Percentiles rank a stretch among this genome's conserved stretches.
Conservation (phyloP, 2,888 invertebrate species). For the Oxytorus armatus region DNA sequence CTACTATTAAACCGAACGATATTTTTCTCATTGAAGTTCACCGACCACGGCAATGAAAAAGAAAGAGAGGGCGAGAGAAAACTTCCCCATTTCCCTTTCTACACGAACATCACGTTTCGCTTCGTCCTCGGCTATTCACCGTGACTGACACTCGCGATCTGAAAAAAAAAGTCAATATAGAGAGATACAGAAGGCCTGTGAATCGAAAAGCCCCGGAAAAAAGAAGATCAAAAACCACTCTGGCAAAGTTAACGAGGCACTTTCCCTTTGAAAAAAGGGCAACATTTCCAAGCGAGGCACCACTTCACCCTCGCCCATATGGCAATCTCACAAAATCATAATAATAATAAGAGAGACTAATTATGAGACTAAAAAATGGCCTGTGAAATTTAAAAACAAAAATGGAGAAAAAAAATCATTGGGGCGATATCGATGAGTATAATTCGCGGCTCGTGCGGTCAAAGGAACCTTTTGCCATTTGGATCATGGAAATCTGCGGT, state of each 20-base stretch:
- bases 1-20: constrained; percentile 22
- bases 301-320: constrained; percentile 7
- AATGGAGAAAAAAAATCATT: constrained; percentile 17
- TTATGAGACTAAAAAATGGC: background rate
- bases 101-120: background rate
- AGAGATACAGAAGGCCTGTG: background rate
- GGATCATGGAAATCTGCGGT: constrained; percentile 40
- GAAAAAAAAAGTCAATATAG: background rate
- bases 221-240: constrained; percentile 7
- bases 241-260: constrained; percentile 37
- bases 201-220: background rate
- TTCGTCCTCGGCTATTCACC: constrained; percentile 2
- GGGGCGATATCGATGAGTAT: constrained; percentile 22
- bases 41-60: constrained; percentile 12
- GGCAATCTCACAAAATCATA: constrained; percentile 20
- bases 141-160: constrained; percentile 2
- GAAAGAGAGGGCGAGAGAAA: constrained; percentile 1
- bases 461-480: constrained; percentile 44
- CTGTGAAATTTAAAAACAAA: too few species aligned
- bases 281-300: constrained; percentile 3
- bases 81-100: constrained; percentile 8
- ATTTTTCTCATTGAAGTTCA: constrained; percentile 28
- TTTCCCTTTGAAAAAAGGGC: constrained; percentile 4
- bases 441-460: constrained; percentile 20
- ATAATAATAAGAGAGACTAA: constrained; percentile 13